Percentiles rank a stretch among this genome's conserved stretches.
These are phyloP conservation scores for Aspidoscelis tigris DNA, from an alignment of 2,113 vertebrate species.

Conservation along the genomic window DNA sequence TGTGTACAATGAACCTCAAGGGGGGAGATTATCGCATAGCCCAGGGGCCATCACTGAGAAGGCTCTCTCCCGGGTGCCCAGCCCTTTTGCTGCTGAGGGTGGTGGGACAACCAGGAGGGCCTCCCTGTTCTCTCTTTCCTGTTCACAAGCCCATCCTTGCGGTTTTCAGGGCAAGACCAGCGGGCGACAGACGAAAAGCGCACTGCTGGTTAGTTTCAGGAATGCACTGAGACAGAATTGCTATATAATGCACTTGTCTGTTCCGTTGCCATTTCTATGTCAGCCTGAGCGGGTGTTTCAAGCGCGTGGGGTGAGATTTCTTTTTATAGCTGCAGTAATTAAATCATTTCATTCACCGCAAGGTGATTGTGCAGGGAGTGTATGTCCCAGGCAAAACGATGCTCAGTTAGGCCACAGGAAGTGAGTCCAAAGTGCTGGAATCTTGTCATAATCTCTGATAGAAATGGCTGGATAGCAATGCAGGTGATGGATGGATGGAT, in stretches of 20 bases:
- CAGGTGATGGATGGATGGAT: no score
- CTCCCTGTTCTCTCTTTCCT: no score
- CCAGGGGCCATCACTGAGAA: no score
- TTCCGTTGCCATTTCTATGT: not conserved
- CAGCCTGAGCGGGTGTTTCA: not conserved
- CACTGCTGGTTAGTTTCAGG: not conserved
- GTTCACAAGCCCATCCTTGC: no score
- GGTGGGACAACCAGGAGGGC: no score
- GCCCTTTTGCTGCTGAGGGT: no score
- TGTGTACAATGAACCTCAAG: no score
- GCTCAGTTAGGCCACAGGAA: not conserved
- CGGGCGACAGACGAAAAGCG: no score
- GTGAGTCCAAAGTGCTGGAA: not conserved
- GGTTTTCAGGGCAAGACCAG: no score
- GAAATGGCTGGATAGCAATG: not conserved
- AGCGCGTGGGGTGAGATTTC: not conserved
- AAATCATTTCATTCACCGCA: constrained; percentile 14
- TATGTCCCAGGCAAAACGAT: not conserved
- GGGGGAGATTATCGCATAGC: no score
- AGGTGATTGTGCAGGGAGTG: not conserved
- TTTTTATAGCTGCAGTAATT: constrained; percentile 28
- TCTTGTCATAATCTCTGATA: not conserved
- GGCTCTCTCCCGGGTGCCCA: no score
- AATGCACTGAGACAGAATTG: not conserved
- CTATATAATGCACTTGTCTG: no score